phyloP scores from a whole-genome alignment of 1,140 invertebrate species.

The Pachypeltis micranthus region DNA sequence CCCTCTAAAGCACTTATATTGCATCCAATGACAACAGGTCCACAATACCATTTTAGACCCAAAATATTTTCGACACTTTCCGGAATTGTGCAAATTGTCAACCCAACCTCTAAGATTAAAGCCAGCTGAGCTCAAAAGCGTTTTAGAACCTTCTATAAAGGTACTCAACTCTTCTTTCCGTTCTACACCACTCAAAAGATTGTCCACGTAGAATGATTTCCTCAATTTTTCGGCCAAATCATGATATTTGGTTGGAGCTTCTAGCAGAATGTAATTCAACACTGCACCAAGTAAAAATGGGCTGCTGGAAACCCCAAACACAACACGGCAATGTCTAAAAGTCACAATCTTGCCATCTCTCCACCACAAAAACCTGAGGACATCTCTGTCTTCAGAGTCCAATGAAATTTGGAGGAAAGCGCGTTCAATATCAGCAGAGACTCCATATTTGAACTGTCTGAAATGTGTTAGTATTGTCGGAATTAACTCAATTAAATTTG shows the following conservation, averaged over 20 bases:
- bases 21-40: neutral
- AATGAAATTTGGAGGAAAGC: neutral
- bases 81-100: neutral
- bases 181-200: neutral
- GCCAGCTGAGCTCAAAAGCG: neutral
- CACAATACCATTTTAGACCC: neutral
- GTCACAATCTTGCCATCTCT: neutral
- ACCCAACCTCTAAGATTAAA: neutral
- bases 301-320: neutral
- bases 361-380: neutral
- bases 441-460: neutral
- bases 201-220: neutral
- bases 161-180: neutral
- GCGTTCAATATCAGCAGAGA: neutral
- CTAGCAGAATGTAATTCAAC: neutral
- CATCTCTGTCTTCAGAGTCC: neutral
- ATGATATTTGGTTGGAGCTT: neutral
- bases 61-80: neutral
- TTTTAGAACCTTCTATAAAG: neutral
- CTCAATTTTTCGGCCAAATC: neutral
- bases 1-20: neutral
- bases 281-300: neutral
- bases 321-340: neutral
- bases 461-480: neutral
- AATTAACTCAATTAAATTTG: neutral